phyloP scores from a whole-genome alignment of 2,888 invertebrate species.

The Poecilus cupreus region DNA sequence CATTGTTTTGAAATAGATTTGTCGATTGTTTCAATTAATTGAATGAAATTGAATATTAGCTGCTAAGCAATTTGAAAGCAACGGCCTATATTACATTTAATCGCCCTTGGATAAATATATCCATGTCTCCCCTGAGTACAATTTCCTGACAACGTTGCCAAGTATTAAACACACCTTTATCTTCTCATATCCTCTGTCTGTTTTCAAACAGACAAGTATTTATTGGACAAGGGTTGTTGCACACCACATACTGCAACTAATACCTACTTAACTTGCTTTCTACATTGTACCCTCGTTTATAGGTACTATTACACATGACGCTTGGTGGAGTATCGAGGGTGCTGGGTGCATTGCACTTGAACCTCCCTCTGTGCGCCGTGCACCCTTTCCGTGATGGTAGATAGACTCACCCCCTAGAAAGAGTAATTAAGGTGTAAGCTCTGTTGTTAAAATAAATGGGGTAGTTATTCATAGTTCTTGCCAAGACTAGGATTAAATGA shows the following conservation, averaged over 20 bases:
- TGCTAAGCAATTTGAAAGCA: too few relatives aligned
- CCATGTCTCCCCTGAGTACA: constrained; percentile 2
- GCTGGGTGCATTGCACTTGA: constrained; percentile 37
- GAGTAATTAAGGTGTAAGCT: constrained; percentile 55
- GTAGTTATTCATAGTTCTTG: constrained; percentile 37
- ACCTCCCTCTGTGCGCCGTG: too few relatives aligned
- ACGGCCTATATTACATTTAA: too few relatives aligned
- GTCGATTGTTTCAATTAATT: too few relatives aligned
- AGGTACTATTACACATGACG: neutral
- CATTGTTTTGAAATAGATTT: too few relatives aligned
- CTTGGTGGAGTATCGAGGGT: neutral
- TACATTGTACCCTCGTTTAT: neutral
- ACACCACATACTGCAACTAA: constrained; percentile 25
- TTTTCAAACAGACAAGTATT: constrained; percentile 54
- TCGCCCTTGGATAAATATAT: neutral
- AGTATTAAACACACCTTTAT: neutral
- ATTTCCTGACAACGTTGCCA: neutral
- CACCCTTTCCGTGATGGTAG: constrained; percentile 17
- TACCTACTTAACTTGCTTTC: constrained; percentile 44
- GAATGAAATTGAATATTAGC: too few relatives aligned
- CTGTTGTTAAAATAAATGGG: constrained; percentile 48
- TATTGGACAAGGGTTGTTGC: constrained; percentile 42
- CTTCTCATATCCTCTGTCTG: neutral
- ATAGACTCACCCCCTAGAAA: constrained; percentile 12
- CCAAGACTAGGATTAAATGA: constrained; percentile 18